Evolutionary conservation across 2,888 invertebrate species (phyloP).

Genomic region (Eretmocerus hayati): DNA sequence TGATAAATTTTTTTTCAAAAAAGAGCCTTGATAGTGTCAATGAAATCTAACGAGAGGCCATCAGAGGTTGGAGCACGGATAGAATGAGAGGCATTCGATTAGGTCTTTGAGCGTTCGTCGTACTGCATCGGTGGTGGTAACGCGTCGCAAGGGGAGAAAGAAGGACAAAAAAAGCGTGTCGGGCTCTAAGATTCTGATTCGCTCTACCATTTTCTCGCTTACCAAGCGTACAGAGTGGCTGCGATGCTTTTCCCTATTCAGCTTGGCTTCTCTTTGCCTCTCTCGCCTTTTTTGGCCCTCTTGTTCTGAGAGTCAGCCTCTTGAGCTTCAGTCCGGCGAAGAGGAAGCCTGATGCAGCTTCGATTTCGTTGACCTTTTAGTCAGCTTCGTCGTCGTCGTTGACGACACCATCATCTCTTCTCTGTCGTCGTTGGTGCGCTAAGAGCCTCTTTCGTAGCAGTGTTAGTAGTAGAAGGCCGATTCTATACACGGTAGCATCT

Average conservation of each 20-base stretch:
- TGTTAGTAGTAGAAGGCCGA: no score
- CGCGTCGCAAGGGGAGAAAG: no score
- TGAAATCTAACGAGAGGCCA: no score
- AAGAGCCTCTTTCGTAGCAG: no score
- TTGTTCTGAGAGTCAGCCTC: background rate
- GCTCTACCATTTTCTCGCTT: background rate
- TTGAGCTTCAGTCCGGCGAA: background rate
- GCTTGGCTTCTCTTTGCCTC: background rate
- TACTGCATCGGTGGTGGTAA: no score
- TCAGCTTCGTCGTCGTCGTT: background rate
- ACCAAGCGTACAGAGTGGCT: background rate
- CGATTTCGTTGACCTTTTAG: conserved; percentile 5
- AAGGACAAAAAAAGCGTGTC: no score
- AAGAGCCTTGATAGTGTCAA: no score
- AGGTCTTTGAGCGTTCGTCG: no score
- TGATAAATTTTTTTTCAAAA: no score
- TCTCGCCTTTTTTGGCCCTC: background rate
- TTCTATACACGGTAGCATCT: background rate
- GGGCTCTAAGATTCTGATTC: no score
- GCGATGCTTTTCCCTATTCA: background rate
- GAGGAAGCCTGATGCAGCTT: background rate
- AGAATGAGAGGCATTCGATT: no score
- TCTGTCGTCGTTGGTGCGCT: background rate
- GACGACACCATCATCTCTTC: background rate
- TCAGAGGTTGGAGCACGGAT: no score